phyloP scores from a whole-genome alignment of 1,140 invertebrate genomes.

The Apis cerana region DNA sequence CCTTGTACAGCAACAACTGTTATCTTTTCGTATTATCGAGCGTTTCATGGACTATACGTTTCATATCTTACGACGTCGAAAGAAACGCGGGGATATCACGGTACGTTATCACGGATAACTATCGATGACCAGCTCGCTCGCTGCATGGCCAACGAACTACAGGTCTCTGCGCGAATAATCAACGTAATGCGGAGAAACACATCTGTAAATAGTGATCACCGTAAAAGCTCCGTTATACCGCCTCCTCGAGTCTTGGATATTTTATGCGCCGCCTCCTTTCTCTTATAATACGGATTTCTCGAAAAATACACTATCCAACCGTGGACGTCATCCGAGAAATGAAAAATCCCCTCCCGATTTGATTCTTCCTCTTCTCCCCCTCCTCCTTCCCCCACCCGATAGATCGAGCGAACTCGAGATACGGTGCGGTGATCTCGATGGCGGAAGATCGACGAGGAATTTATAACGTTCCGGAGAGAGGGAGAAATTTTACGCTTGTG shows the following conservation, averaged over 20 bases:
- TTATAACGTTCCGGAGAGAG: too few species aligned
- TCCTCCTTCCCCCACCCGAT: too few species aligned
- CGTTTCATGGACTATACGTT: too few species aligned
- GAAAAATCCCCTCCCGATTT: not conserved
- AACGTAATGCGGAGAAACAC: conserved; percentile 56
- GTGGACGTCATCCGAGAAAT: not conserved
- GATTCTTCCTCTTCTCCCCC: too few species aligned
- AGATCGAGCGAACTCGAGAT: not conserved
- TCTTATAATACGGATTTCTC: not conserved
- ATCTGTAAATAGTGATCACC: conserved; percentile 67
- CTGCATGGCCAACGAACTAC: not conserved
- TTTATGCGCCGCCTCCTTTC: not conserved
- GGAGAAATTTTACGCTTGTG: not conserved
- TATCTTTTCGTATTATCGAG: too few species aligned
- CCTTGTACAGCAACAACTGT: too few species aligned
- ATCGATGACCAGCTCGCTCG: conserved; percentile 18
- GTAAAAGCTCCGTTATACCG: conserved; percentile 57
- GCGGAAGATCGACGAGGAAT: not conserved
- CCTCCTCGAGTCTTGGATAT: not conserved
- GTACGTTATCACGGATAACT: conserved; percentile 42
- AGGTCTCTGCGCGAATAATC: conserved; percentile 56
- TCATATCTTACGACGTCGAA: conserved; percentile 58
- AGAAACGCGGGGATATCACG: conserved; percentile 47
- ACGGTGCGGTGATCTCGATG: too few species aligned
- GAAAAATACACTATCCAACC: not conserved